These are phyloP conservation scores for Chitala chitala DNA, from an alignment of 2,113 vertebrate species.

Conservation along the genomic window DNA sequence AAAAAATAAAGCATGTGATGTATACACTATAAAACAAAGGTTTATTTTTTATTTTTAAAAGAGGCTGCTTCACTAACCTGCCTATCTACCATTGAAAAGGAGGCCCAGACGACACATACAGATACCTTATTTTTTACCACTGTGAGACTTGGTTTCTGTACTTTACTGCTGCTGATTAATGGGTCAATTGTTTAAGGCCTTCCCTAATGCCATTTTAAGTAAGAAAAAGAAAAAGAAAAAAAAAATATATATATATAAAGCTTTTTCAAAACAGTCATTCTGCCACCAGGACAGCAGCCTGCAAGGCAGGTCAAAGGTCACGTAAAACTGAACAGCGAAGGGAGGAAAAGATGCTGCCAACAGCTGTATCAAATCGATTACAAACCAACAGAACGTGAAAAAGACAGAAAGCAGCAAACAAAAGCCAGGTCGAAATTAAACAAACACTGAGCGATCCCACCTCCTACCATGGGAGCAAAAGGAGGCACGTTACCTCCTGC, in stretches of 20 bases:
- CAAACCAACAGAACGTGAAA: not conserved
- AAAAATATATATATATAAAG: slow-evolving; percentile 1
- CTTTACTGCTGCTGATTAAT: slow-evolving; percentile 43
- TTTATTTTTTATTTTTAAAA: no score
- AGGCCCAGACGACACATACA: no score
- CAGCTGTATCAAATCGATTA: not conserved
- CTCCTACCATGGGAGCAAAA: no score
- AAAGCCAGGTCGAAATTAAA: not conserved
- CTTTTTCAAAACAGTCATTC: not conserved
- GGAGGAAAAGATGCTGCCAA: not conserved
- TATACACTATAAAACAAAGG: no score
- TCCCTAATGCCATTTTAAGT: slow-evolving; percentile 37
- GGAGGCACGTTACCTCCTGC: no score
- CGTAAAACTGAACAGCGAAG: not conserved
- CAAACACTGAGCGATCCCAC: not conserved
- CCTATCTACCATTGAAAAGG: no score
- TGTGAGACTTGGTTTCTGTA: slow-evolving; percentile 17
- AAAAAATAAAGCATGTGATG: no score
- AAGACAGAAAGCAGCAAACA: not conserved
- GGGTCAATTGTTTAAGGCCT: slow-evolving; percentile 40
- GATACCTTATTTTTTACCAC: no score
- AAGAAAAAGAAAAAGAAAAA: slow-evolving; percentile 26
- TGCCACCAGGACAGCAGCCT: not conserved
- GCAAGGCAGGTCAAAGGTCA: slow-evolving; percentile 12
- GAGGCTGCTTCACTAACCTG: no score